A percentile compares a stretch with the other conserved stretches of the same genome.
phyloP scores from a whole-genome alignment of 1,140 invertebrate species.

The Drosophila kohkoa region DNA sequence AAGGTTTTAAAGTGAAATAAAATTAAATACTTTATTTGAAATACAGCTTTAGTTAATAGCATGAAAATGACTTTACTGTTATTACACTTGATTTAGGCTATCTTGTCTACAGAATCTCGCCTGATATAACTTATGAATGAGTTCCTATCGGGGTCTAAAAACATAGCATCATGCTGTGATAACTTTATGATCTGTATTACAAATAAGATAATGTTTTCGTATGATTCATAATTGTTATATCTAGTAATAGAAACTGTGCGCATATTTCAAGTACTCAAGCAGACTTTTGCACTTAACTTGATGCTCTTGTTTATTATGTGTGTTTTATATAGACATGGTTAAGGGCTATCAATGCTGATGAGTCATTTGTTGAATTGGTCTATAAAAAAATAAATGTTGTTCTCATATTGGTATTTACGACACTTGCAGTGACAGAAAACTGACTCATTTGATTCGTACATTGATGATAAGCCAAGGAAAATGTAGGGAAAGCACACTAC shows the following conservation, averaged over 20 bases:
- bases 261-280: not conserved
- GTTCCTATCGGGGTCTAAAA: not conserved
- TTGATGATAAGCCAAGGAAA: conserved; percentile 10
- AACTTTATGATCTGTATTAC: not conserved
- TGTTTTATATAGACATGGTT: not conserved
- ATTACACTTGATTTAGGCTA: not conserved
- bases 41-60: too few species aligned
- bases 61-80: not conserved
- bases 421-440: not conserved
- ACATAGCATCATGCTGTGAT: not conserved
- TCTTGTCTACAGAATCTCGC: not conserved
- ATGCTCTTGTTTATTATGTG: not conserved
- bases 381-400: conserved; percentile 11
- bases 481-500: conserved; percentile 22
- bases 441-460: conserved; percentile 16
- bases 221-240: not conserved
- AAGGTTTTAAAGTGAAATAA: too few species aligned
- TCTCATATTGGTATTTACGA: not conserved
- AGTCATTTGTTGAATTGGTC: conserved; percentile 22
- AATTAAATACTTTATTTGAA: too few species aligned
- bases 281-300: conserved; percentile 3
- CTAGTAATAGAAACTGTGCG: not conserved
- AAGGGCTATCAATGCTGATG: conserved; percentile 12
- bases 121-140: conserved; percentile 3
- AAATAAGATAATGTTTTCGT: not conserved